Evolutionary conservation across 2,113 vertebrate genomes (phyloP), one percentile per base, ranked within the genome.

Genomic region (Eleginops maclovinus): DNA sequence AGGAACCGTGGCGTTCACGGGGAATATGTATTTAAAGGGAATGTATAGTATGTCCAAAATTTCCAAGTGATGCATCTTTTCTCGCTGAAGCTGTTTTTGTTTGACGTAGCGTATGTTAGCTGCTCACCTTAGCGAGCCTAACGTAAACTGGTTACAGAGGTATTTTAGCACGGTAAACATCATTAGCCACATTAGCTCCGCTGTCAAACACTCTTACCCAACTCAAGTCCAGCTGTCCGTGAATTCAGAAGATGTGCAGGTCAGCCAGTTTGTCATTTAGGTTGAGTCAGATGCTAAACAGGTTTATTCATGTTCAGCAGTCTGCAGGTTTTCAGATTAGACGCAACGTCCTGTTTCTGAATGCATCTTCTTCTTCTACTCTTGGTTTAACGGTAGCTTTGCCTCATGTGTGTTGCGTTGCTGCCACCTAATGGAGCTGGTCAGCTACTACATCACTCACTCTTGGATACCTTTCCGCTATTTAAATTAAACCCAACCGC

Each of bases 221-320:
- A 21, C 43, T 63, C 9, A 44, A 14, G 60, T 74, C 49, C 46
- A 1, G 65, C n/a, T 62, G 59, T 62, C 61, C 16, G 60, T 12
- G 28, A 1, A 40, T 28, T 65, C 28, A 22, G 76, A 43, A 10
- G 19, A 26, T 4, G 12, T n/a, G 19, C 0, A 6, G 49, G 28
- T 31, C 16, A 60, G 22, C 44, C 44, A 1, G 61, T 5, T 3
- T 22, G 17, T 71, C 21, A n/a, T 6, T 36, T 0, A n/a, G 41
- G 21, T 7, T 4, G 43, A 14, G 5, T 21, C 15, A 43, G 19
- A 21, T 17, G 14, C 76, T 87, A 78, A 47, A 85, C 26, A 16
- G 63, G 28, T 53, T 75, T 75, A 62, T 71, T 87, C 77, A 81
- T 86, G 63, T 64, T 75, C 73, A 44, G 62, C 61, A 22, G 15